A percentile compares a stretch with the other conserved stretches of the same genome.
Conservation (phyloP, 2,888 invertebrate species). For the Drosophila nigritarsus region DNA sequence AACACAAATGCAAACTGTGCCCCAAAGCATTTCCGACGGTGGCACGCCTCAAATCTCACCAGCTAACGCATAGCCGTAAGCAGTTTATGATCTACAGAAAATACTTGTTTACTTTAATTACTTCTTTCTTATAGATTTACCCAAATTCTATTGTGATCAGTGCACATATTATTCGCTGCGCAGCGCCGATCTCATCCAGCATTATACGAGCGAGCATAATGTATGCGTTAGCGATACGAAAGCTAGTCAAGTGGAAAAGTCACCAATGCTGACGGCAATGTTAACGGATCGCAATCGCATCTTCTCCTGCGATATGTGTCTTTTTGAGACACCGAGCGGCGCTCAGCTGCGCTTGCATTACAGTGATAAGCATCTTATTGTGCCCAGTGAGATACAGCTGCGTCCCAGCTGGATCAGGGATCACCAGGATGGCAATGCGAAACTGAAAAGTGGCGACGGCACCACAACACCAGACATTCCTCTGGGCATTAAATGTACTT, state of each 20-base stretch:
- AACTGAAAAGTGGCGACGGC: not conserved
- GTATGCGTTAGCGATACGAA: constrained; percentile 21
- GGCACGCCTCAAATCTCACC: constrained; percentile 69
- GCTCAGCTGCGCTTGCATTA: constrained; percentile 71
- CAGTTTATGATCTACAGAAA: not conserved
- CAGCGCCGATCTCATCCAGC: constrained; percentile 76
- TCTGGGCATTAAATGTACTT: constrained; percentile 62
- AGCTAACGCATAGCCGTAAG: constrained; percentile 70
- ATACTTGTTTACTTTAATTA: not conserved
- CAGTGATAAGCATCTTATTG: constrained; percentile 62
- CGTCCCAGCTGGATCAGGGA: constrained; percentile 62
- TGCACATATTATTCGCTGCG: constrained; percentile 77
- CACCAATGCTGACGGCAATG: not conserved
- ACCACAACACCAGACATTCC: constrained; percentile 35
- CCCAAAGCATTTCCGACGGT: constrained; percentile 63
- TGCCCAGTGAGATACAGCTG: constrained; percentile 72
- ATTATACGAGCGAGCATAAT: constrained; percentile 74
- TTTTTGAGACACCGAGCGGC: constrained; percentile 67
- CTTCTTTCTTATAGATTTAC: constrained; percentile 66
- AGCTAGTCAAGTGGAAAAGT: constrained; percentile 14
- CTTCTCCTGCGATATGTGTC: constrained; percentile 78
- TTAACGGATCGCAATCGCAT: constrained; percentile 21
- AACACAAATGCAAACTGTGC: constrained; percentile 65
- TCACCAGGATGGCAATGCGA: not conserved
- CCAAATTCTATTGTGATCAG: constrained; percentile 81